A percentile compares a stretch with the other conserved stretches of the same genome.
phyloP scores from a whole-genome alignment of 2,888 invertebrate species.

The Mystacides longicornis region DNA sequence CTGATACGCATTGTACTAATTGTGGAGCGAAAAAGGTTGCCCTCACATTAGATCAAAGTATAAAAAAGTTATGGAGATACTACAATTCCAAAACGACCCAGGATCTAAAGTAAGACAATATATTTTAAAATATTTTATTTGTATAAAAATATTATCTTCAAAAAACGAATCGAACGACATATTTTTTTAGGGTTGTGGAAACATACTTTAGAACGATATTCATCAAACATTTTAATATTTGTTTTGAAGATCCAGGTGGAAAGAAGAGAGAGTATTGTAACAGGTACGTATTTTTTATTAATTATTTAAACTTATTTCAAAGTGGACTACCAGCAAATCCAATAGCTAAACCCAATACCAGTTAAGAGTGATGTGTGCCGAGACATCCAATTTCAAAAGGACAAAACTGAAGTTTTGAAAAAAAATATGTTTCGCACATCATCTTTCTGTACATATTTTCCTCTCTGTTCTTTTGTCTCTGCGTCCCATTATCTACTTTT shows the following conservation, averaged over 20 bases:
- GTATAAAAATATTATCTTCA: not conserved
- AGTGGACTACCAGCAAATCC: no score
- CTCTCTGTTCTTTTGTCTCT: no score
- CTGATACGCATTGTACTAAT: slow-evolving; percentile 1
- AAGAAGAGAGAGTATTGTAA: slow-evolving; percentile 19
- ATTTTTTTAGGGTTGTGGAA: slow-evolving; percentile 16
- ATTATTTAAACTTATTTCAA: no score
- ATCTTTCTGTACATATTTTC: no score
- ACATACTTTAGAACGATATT: slow-evolving; percentile 19
- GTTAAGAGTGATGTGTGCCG: no score
- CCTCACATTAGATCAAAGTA: slow-evolving; percentile 16
- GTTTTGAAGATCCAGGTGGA: slow-evolving; percentile 14
- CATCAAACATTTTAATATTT: slow-evolving; percentile 18
- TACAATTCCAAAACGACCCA: slow-evolving; percentile 14
- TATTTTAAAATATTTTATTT: not conserved
- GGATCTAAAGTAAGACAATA: slow-evolving; percentile 13
- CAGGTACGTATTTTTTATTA: slow-evolving; percentile 10
- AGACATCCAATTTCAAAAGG: no score
- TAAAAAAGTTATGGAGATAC: slow-evolving; percentile 16
- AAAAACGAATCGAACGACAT: no score
- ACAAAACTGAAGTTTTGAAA: no score
- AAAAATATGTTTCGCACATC: no score
- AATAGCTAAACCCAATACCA: no score
- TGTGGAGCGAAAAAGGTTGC: slow-evolving; percentile 14
- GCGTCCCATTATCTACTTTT: no score